Percentiles rank a stretch among this genome's conserved stretches.
Evolutionary conservation across 2,888 invertebrate species (phyloP).

Genomic region (Lasioglossum vierecki): DNA sequence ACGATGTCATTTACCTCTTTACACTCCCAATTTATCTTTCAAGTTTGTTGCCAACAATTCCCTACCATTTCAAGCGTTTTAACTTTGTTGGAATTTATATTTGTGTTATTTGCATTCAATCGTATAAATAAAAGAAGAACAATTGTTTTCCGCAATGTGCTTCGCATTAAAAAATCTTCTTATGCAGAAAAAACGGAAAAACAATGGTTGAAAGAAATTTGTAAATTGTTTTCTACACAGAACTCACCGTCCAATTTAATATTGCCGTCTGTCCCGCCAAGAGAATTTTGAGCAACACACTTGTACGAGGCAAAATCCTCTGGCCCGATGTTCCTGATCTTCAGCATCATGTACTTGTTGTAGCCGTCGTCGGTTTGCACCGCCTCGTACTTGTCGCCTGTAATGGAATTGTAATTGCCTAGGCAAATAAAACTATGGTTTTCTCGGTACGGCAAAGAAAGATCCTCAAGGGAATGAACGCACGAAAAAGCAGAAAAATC

Average conservation of each 20-base stretch:
- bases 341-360: conserved; percentile 95
- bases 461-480: background rate
- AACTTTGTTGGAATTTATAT: too few species aligned
- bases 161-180: too few species aligned
- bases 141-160: too few species aligned
- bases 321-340: conserved; percentile 91
- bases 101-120: too few species aligned
- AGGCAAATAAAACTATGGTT: conserved; percentile 76
- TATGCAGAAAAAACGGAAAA: background rate
- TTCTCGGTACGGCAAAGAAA: background rate
- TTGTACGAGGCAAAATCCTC: conserved; percentile 95
- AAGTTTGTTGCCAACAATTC: too few species aligned
- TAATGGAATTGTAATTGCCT: conserved; percentile 82
- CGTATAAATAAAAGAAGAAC: too few species aligned
- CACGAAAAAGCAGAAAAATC: background rate
- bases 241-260: conserved; percentile 94
- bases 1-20: background rate
- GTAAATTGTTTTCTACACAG: background rate
- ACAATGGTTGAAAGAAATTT: background rate
- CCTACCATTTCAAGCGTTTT: too few species aligned
- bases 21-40: too few species aligned
- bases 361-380: conserved; percentile 92
- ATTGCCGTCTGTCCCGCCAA: conserved; percentile 95
- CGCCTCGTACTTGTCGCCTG: conserved; percentile 95
- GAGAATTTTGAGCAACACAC: conserved; percentile 96